Conservation (phyloP, 2,888 invertebrate genomes). For the Lacanobia oleracea region DNA sequence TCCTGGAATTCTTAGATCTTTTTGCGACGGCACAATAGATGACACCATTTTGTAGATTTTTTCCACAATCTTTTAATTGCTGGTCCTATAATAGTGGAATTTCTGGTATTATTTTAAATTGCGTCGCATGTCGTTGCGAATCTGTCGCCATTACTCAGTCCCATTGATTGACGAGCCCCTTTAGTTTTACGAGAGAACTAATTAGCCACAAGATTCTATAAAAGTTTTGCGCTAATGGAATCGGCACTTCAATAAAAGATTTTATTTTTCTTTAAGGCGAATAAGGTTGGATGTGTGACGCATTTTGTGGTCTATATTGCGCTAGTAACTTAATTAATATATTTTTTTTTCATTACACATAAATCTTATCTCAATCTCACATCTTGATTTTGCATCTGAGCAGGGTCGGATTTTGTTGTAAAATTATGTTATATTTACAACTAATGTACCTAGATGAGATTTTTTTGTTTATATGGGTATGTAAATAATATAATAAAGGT, state of each 20-base stretch:
- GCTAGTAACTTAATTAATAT: constrained; percentile 1
- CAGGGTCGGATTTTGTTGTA: no score
- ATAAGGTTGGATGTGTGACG: background rate
- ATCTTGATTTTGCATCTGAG: constrained; percentile 2
- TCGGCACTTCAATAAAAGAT: constrained; percentile 30
- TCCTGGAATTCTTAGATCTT: constrained; percentile 11
- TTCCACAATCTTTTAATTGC: constrained; percentile 43
- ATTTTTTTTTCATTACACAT: background rate
- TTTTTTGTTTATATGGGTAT: no score
- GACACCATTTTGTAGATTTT: constrained; percentile 15
- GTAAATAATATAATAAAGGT: no score
- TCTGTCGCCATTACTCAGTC: constrained; percentile 78
- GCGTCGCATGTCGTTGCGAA: constrained; percentile 55
- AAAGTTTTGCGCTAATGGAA: constrained; percentile 70
- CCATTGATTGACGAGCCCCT: constrained; percentile 85
- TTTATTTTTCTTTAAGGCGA: constrained; percentile 15
- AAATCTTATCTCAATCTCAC: background rate
- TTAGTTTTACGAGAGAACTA: constrained; percentile 85
- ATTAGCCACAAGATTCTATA: constrained; percentile 82
- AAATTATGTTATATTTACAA: no score
- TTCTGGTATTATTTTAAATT: constrained; percentile 55
- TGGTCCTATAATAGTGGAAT: constrained; percentile 30
- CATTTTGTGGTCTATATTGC: constrained; percentile 4
- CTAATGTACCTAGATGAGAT: no score
- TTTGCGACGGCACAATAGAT: background rate